A percentile compares a stretch with the other conserved stretches of the same genome.
These are phyloP conservation scores for Cossypha heuglini DNA, from an alignment of 2,797 vertebrate species.

Conservation along the genomic window DNA sequence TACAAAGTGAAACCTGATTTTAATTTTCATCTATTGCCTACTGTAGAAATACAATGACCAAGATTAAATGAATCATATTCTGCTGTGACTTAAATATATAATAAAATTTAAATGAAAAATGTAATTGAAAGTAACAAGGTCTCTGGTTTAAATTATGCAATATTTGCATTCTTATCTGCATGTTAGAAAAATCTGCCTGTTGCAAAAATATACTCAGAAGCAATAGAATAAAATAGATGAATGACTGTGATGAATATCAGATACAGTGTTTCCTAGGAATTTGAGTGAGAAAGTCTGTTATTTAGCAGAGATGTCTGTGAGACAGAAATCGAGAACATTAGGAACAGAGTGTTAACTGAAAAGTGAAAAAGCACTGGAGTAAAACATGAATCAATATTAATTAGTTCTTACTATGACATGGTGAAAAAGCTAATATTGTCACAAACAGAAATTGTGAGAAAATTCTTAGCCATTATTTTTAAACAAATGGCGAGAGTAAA, in stretches of 20 bases:
- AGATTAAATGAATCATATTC: not conserved
- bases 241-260: not conserved
- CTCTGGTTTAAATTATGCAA: not conserved
- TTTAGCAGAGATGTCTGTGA: not conserved
- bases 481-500: not conserved
- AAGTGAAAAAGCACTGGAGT: not conserved
- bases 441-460: not conserved
- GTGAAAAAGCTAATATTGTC: fast-evolving
- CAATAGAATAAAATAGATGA: not conserved
- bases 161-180: not conserved
- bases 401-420: not conserved
- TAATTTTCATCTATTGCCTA: not conserved
- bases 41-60: not conserved
- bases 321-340: not conserved
- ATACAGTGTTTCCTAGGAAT: not conserved
- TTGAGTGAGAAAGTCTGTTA: not conserved
- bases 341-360: not conserved
- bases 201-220: not conserved
- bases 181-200: not conserved
- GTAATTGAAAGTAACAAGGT: not conserved
- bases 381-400: not conserved
- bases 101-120: not conserved
- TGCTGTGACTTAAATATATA: not conserved
- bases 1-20: not conserved
- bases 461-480: not conserved